Conservation (phyloP, 2,888 invertebrate species). For the Tortrix viridana region DNA sequence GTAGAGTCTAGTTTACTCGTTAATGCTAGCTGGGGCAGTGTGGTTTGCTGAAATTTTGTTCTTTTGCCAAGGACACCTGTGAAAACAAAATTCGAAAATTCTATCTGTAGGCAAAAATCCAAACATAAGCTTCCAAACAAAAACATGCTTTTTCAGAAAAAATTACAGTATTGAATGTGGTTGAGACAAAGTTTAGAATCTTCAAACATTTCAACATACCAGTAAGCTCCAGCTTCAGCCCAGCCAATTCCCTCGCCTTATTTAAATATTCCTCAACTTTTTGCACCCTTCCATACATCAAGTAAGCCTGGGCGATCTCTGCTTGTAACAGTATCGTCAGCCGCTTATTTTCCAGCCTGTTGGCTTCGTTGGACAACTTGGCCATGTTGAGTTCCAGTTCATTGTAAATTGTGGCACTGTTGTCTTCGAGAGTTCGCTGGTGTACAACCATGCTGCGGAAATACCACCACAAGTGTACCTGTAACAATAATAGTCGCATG, state of each 20-base stretch:
- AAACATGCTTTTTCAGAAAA: no score
- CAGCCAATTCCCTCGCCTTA: slow-evolving; percentile 85
- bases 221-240: slow-evolving; percentile 88
- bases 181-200: no score
- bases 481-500: slow-evolving; percentile 9
- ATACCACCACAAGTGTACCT: slow-evolving; percentile 88
- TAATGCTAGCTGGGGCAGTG: slow-evolving; percentile 92
- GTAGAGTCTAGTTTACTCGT: slow-evolving; percentile 82
- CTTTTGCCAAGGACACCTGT: slow-evolving; percentile 93
- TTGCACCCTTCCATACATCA: slow-evolving; percentile 89
- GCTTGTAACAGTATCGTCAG: slow-evolving; percentile 73
- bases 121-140: no score
- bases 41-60: slow-evolving; percentile 93
- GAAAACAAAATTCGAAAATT: neutral
- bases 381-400: slow-evolving; percentile 81
- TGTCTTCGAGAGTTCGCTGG: slow-evolving; percentile 90
- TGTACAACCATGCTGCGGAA: slow-evolving; percentile 89
- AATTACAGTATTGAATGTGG: no score
- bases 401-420: slow-evolving; percentile 86
- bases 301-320: slow-evolving; percentile 87
- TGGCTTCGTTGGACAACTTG: slow-evolving; percentile 70
- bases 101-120: neutral
- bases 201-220: slow-evolving; percentile 67
- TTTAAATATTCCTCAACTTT: slow-evolving; percentile 88
- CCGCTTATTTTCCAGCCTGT: slow-evolving; percentile 55